Percentiles rank a stretch among this genome's conserved stretches.
phyloP scores from a whole-genome alignment of 2,888 invertebrate genomes.

The Drosophila limbata region DNA sequence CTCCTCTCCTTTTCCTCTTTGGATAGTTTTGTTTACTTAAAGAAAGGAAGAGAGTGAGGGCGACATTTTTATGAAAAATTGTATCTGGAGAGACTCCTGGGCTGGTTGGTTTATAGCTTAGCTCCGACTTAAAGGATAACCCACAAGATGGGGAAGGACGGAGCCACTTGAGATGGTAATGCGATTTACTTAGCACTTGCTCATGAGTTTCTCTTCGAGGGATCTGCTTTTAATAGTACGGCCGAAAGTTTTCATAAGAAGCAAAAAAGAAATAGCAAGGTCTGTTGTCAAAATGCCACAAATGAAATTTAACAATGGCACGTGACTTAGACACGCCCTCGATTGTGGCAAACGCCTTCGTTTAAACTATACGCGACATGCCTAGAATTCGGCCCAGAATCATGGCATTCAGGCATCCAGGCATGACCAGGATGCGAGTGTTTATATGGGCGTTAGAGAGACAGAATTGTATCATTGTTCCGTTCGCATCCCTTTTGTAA shows the following conservation, averaged over 20 bases:
- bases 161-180: conserved; percentile 46
- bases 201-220: conserved; percentile 1
- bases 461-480: conserved; percentile 15
- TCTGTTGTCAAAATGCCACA: conserved; percentile 25
- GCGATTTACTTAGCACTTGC: conserved; percentile 45
- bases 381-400: conserved; percentile 23
- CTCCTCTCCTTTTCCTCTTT: not conserved
- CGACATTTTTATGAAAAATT: conserved; percentile 28
- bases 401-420: conserved; percentile 11
- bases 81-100: conserved; percentile 5
- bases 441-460: not conserved
- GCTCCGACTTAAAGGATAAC: conserved; percentile 2
- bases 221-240: conserved; percentile 32
- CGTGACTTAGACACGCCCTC: conserved; percentile 44
- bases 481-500: conserved; percentile 32
- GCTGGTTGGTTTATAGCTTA: conserved; percentile 12
- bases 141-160: not conserved
- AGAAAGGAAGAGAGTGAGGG: not conserved
- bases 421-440: conserved; percentile 3
- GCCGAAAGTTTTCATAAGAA: conserved; percentile 7
- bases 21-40: not conserved
- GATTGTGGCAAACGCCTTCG: conserved; percentile 2
- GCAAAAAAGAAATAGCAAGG: not conserved
- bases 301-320: conserved; percentile 41
- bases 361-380: conserved; percentile 44